These are phyloP conservation scores for Nothoprocta pentlandii DNA, from an alignment of 2,113 vertebrate species.

Conservation along the genomic window DNA sequence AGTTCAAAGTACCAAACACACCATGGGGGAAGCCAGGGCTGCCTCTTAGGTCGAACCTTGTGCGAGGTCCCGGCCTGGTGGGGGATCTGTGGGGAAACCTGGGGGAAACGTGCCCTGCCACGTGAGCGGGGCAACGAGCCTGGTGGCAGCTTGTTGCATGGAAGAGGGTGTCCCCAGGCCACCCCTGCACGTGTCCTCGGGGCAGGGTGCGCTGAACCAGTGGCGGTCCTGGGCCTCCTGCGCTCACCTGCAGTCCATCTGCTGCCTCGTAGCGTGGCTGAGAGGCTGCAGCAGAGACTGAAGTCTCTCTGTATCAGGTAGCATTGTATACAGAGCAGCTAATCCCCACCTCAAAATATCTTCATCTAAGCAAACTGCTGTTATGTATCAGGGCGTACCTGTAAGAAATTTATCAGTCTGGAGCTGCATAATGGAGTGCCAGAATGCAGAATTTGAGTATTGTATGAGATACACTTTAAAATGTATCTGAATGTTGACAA, in stretches of 20 bases:
- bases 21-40: not conserved
- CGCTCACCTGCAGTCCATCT: not conserved
- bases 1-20: too few species aligned
- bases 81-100: not conserved
- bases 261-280: not conserved
- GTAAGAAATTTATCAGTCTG: not conserved
- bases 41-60: not conserved
- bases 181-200: not conserved
- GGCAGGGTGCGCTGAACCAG: not conserved
- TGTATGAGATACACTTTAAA: not conserved
- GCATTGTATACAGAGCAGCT: not conserved
- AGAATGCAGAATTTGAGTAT: not conserved
- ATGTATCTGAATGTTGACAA: not conserved
- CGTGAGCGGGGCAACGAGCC: not conserved
- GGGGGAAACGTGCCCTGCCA: not conserved
- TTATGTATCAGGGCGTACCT: not conserved
- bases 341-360: not conserved
- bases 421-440: not conserved
- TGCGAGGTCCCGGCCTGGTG: not conserved
- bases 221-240: not conserved
- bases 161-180: not conserved
- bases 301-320: not conserved
- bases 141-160: accelerated
- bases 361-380: not conserved
- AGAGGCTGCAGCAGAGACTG: not conserved